These are phyloP conservation scores for Epizoanthus stellaris DNA, from an alignment of 92 coral and sea anemone species.

Conservation along the genomic window DNA sequence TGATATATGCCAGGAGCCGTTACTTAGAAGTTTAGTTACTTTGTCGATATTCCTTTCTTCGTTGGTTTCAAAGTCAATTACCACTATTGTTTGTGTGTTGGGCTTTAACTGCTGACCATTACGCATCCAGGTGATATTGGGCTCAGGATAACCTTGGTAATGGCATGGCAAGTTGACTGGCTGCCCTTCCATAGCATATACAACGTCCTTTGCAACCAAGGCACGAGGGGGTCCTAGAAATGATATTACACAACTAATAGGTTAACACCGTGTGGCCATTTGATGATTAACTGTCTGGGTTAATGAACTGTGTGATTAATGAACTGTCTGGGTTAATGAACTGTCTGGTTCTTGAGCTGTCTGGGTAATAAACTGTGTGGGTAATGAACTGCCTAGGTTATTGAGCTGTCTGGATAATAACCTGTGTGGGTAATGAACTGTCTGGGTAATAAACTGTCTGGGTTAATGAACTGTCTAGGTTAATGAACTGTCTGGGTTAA, in stretches of 20 bases:
- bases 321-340: too few species aligned
- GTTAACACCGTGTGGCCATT: not conserved
- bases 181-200: constrained; percentile 1
- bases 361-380: too few species aligned
- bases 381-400: too few species aligned
- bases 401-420: too few species aligned
- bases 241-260: not conserved
- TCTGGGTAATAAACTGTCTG: too few species aligned
- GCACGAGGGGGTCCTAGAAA: constrained; percentile 15
- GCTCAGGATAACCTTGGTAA: constrained; percentile 23
- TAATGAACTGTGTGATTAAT: too few species aligned
- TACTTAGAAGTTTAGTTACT: not conserved
- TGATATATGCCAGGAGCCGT: constrained; percentile 34
- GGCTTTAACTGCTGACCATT: constrained; percentile 16
- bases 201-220: not conserved
- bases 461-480: too few species aligned
- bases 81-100: not conserved
- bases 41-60: not conserved
- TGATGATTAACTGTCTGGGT: not conserved
- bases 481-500: too few species aligned
- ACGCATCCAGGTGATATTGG: constrained; percentile 25
- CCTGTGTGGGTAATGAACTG: too few species aligned
- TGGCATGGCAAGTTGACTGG: constrained; percentile 14
- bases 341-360: too few species aligned
- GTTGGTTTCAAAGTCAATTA: not conserved